Conservation (phyloP, 2,888 invertebrate genomes). For the Coremacera marginata region DNA sequence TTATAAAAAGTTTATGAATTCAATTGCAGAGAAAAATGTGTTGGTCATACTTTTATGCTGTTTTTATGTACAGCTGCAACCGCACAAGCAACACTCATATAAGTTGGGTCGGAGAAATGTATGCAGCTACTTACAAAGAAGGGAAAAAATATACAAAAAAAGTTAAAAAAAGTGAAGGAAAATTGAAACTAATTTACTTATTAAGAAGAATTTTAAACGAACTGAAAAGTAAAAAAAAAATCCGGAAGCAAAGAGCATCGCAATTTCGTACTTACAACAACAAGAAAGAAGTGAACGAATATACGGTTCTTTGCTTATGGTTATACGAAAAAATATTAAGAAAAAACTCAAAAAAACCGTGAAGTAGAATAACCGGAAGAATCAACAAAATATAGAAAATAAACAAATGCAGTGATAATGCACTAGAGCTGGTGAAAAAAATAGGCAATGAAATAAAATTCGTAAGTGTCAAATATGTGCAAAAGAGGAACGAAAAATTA, state of each 20-base stretch:
- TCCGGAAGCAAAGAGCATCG: not conserved
- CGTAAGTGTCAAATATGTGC: too few relatives aligned
- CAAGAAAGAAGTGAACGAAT: not conserved
- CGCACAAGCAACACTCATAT: not conserved
- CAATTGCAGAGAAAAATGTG: not conserved
- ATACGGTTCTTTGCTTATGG: too few relatives aligned
- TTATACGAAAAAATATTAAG: not conserved
- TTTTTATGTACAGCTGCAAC: not conserved
- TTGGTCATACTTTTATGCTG: not conserved
- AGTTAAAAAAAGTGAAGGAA: not conserved
- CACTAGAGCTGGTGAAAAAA: too few relatives aligned
- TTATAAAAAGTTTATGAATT: constrained; percentile 26
- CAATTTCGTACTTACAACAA: not conserved
- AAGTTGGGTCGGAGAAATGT: constrained; percentile 5
- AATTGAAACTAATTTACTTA: constrained; percentile 21
- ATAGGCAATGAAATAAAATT: too few relatives aligned
- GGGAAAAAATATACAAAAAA: not conserved
- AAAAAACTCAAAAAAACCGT: not conserved
- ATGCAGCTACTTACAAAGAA: constrained; percentile 4
- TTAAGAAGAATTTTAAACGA: not conserved
- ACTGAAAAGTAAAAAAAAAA: not conserved
- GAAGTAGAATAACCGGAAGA: too few relatives aligned
- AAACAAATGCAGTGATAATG: too few relatives aligned
- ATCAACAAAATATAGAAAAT: too few relatives aligned
- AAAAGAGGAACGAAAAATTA: too few relatives aligned